These are phyloP conservation scores for Cataglyphis albicans DNA, from an alignment of 2,888 invertebrate species.

Conservation along the genomic window DNA sequence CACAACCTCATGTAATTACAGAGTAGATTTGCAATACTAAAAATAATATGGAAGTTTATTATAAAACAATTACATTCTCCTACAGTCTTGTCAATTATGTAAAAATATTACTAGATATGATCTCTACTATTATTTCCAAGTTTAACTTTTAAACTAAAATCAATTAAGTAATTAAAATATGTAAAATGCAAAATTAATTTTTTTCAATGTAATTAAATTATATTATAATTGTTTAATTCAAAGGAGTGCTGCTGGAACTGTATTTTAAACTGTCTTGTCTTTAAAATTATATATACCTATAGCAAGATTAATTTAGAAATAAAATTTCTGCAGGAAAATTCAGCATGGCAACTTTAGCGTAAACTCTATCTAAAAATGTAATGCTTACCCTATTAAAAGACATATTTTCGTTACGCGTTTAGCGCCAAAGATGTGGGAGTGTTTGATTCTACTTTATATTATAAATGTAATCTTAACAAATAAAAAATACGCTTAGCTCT, in stretches of 20 bases:
- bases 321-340: conserved; percentile 33
- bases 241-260: background rate
- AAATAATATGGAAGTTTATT: conserved; percentile 26
- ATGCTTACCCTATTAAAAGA: conserved; percentile 35
- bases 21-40: conserved; percentile 3
- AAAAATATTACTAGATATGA: conserved; percentile 23
- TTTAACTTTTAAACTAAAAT: background rate
- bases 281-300: conserved; percentile 13
- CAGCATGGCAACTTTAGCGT: conserved; percentile 45
- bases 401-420: conserved; percentile 25
- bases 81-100: conserved; percentile 9
- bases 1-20: conserved; percentile 19
- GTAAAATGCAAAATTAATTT: background rate
- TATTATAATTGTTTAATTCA: background rate
- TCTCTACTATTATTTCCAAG: background rate
- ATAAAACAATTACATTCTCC: conserved; percentile 3
- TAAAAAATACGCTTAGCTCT: background rate
- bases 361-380: conserved; percentile 47
- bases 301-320: conserved; percentile 1
- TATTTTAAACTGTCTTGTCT: background rate
- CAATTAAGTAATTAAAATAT: background rate
- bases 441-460: conserved; percentile 7
- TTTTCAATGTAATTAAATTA: conserved; percentile 5
- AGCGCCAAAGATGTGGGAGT: background rate
- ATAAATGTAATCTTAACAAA: conserved; percentile 9